Conservation (phyloP, 2,113 vertebrate species). For the Megaceryle torquata region DNA sequence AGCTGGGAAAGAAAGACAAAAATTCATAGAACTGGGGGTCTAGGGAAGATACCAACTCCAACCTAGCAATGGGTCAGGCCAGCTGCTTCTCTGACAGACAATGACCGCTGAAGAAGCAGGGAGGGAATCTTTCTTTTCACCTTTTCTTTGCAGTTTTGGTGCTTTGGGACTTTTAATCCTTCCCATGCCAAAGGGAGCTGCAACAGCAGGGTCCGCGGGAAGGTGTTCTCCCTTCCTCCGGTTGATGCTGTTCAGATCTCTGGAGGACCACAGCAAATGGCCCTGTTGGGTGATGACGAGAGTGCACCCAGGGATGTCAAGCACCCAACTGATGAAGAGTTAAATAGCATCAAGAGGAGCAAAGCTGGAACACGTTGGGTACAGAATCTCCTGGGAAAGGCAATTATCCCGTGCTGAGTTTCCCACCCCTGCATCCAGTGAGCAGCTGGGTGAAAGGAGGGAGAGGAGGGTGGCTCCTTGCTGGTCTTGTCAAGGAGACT, state of each 20-base stretch:
- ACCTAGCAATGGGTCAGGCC: fast-evolving
- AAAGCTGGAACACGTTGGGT: not conserved
- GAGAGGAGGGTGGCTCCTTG: not conserved
- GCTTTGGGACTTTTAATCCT: not conserved
- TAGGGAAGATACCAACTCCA: not conserved
- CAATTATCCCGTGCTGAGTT: not conserved
- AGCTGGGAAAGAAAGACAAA: not conserved
- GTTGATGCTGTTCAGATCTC: not conserved
- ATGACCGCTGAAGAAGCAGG: not conserved
- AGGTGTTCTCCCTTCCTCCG: not conserved
- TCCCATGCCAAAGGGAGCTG: not conserved
- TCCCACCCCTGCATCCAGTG: not conserved
- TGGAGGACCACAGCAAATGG: not conserved
- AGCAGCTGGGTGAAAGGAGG: not conserved
- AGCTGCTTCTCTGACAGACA: not conserved
- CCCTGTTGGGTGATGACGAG: not conserved
- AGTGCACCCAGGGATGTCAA: not conserved
- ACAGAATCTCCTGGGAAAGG: not conserved
- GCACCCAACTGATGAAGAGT: not conserved
- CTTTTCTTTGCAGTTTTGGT: not conserved
- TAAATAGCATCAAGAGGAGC: not conserved
- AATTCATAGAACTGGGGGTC: fast-evolving
- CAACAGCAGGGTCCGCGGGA: not conserved
- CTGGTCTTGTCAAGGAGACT: not conserved
- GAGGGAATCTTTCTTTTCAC: not conserved